Conservation (phyloP, 2,888 invertebrate genomes). For the Terebella lapidaria region DNA sequence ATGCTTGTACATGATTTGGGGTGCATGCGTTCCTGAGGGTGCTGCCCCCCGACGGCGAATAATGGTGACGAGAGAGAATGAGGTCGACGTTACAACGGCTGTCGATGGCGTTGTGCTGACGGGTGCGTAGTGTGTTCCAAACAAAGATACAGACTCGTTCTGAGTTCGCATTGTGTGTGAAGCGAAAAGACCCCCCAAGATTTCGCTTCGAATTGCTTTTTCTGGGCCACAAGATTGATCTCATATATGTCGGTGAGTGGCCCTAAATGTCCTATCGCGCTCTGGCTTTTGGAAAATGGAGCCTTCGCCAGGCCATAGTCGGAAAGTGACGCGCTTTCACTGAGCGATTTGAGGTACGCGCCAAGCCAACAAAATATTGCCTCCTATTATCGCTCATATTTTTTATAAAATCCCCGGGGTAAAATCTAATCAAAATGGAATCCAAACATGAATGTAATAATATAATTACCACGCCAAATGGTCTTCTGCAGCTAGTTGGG, state of each 20-base stretch:
- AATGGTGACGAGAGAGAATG: no score
- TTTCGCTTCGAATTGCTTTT: not conserved
- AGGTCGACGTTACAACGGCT: not conserved
- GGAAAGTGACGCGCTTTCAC: not conserved
- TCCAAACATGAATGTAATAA: not conserved
- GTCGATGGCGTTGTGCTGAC: not conserved
- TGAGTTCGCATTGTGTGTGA: not conserved
- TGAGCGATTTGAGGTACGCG: not conserved
- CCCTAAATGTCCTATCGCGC: not conserved
- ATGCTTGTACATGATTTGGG: no score
- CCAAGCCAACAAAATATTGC: not conserved
- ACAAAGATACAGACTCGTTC: not conserved
- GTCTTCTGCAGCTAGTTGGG: no score
- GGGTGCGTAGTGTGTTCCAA: not conserved
- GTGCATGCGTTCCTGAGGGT: no score
- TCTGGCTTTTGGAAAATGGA: not conserved
- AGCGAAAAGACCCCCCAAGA: no score
- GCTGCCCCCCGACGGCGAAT: no score
- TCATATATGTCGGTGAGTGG: not conserved
- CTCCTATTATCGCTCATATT: not conserved
- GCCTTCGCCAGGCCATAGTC: not conserved
- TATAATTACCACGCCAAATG: no score
- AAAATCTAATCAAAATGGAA: not conserved
- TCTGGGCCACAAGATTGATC: not conserved
- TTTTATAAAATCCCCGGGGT: not conserved